Evolutionary conservation across 2,113 vertebrate species (phyloP).

Genomic region (Grammomys surdaster): DNA sequence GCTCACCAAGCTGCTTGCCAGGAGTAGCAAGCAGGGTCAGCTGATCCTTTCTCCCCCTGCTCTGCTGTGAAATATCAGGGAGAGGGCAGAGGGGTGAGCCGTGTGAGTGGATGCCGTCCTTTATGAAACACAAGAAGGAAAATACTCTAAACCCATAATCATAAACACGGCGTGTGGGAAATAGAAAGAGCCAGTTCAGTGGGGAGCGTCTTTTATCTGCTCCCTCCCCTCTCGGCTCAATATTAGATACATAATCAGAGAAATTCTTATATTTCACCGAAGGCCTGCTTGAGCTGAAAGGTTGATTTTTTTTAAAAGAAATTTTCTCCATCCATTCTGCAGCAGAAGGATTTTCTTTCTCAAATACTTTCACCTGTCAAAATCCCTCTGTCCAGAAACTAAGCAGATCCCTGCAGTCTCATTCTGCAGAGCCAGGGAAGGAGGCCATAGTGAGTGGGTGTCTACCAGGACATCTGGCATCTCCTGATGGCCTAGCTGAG

Average conservation of each 20-base stretch:
- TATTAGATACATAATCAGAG: constrained; percentile 79
- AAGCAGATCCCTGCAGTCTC: constrained; percentile 54
- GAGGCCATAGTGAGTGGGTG: fast-evolving
- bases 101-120: constrained; percentile 75
- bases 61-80: neutral
- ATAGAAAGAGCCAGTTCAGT: constrained; percentile 67
- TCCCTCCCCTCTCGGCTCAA: constrained; percentile 72
- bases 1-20: neutral
- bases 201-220: constrained; percentile 81
- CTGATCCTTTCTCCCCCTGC: neutral
- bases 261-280: constrained; percentile 74
- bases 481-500: neutral
- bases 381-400: constrained; percentile 75
- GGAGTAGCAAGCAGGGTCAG: neutral
- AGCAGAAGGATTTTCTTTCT: constrained; percentile 78
- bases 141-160: constrained; percentile 87
- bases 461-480: neutral
- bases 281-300: constrained; percentile 63
- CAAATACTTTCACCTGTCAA: constrained; percentile 77
- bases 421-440: neutral
- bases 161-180: constrained; percentile 86
- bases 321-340: constrained; percentile 54
- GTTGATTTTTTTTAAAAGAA: constrained; percentile 46
- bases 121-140: constrained; percentile 87
- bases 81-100: constrained; percentile 29